phyloP scores from a whole-genome alignment of 2,113 vertebrate species.

The Tenebrosternarchus preto region DNA sequence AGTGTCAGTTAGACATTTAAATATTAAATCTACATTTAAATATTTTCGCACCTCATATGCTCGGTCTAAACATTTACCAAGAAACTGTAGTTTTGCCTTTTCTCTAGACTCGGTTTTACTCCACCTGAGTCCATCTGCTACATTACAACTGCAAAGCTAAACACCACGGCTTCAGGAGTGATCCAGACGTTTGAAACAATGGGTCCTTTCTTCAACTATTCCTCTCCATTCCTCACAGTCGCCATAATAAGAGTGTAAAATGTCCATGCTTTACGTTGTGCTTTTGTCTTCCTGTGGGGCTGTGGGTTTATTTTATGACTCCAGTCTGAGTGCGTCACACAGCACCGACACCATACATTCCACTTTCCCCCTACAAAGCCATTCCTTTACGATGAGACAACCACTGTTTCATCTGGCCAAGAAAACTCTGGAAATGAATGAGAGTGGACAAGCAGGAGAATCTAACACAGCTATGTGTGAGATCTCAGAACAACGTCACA shows the following conservation, averaged over 20 bases:
- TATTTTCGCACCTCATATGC: neutral
- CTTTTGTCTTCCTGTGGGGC: constrained; percentile 36
- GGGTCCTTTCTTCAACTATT: constrained; percentile 29
- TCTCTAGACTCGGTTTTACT: neutral
- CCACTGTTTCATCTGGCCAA: constrained; percentile 58
- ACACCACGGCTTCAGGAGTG: constrained; percentile 21
- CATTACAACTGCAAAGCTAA: constrained; percentile 21
- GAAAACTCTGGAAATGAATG: constrained; percentile 37
- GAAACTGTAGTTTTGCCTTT: neutral
- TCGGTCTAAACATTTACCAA: constrained; percentile 2
- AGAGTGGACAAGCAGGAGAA: constrained; percentile 35
- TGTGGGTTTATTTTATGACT: constrained; percentile 48
- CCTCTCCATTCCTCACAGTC: constrained; percentile 24
- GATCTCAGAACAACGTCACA: constrained; percentile 42
- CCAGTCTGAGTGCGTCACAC: constrained; percentile 4
- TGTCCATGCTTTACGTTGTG: constrained; percentile 6
- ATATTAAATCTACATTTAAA: neutral
- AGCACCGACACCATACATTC: constrained; percentile 24
- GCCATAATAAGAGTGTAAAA: constrained; percentile 27
- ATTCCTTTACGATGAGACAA: constrained; percentile 47
- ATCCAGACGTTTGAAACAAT: constrained; percentile 31
- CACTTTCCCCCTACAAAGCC: constrained; percentile 35
- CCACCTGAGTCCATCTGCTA: neutral
- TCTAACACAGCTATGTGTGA: constrained; percentile 47
- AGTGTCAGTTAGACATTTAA: no score